A percentile compares a stretch with the other conserved stretches of the same genome.
Evolutionary conservation across 2,113 vertebrate species (phyloP).

Genomic region (Pelodiscus sinensis): DNA sequence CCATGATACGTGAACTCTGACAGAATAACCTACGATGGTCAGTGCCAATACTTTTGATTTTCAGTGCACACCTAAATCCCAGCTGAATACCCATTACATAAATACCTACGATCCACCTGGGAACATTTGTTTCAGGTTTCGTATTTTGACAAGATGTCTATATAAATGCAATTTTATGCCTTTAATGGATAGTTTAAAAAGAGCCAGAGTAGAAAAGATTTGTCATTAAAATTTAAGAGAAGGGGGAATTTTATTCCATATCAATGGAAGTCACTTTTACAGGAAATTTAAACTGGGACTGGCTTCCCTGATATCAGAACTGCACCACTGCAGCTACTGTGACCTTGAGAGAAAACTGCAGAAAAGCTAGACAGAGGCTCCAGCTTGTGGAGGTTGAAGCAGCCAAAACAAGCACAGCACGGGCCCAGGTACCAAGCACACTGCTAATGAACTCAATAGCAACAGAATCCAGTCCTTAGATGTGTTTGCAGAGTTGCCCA

Average conservation of each 20-base stretch:
- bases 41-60: neutral
- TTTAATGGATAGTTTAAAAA: neutral
- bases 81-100: neutral
- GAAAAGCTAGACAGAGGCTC: neutral
- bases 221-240: neutral
- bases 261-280: neutral
- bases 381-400: neutral
- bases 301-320: neutral
- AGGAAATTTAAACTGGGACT: neutral
- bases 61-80: neutral
- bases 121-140: neutral
- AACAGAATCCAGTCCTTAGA: neutral
- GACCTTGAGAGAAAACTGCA: neutral
- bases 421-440: neutral
- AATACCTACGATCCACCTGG: neutral
- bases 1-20: slow-evolving; percentile 40
- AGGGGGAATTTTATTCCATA: neutral
- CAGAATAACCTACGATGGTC: slow-evolving; percentile 24
- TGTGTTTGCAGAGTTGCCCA: neutral
- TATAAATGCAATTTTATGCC: neutral
- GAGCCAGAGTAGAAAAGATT: neutral
- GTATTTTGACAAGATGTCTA: neutral
- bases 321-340: neutral
- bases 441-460: neutral
- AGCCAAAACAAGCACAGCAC: neutral